Base-by-base conservation (phyloP, 2,113 vertebrate species). In the Prinia subflava region DNA sequence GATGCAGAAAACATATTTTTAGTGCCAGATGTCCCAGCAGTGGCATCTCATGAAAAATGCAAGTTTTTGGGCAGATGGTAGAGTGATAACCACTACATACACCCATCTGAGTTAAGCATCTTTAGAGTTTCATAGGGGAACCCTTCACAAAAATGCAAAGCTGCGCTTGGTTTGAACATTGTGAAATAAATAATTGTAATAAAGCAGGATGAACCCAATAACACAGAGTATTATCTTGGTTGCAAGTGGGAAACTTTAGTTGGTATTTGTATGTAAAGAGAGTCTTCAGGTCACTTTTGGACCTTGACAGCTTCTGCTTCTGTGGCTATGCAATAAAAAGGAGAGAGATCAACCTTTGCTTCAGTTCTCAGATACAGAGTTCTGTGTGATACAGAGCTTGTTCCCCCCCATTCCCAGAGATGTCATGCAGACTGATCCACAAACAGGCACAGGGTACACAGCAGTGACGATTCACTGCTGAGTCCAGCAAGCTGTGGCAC, bases 1-100 rank as follows among this genome's bases (percentile, higher is more conserved):
- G 88, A 92, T 89, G 80, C 91, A 92, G 74, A 95, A 95, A 96
- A 95, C 77, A 91, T 92, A 89, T 91, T 97, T 95, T 95, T 90
- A 76, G 83, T 87, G 92, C 87, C 79, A 92, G 83, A 94, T 96
- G 80, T 96, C 83, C 53, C 89, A 93, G 74, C 46, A 87, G 70
- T 55, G 69, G 74, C 33, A 84, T 89, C 77, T 91, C 67, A 69
- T 53, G 64, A 84, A 94, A 86, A 95, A 76, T 75, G 53, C 31
- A 86, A 95, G 65, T 82, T 90, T 96, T 81, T 87, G 87, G 94
- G 92, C 94, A 95, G 80, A 95, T 91, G 89, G 83, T 6, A 6
- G 41, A 84, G 62, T 39, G 42, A 47, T 94, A 93, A 92, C 69
- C 92, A 64, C 49, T 92, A 90, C 52, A 87, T 33, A 60, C 31